Evolutionary conservation across 2,113 vertebrate genomes (phyloP), one percentile per base, ranked within the genome.

Genomic region (Beaufortia kweichowensis): DNA sequence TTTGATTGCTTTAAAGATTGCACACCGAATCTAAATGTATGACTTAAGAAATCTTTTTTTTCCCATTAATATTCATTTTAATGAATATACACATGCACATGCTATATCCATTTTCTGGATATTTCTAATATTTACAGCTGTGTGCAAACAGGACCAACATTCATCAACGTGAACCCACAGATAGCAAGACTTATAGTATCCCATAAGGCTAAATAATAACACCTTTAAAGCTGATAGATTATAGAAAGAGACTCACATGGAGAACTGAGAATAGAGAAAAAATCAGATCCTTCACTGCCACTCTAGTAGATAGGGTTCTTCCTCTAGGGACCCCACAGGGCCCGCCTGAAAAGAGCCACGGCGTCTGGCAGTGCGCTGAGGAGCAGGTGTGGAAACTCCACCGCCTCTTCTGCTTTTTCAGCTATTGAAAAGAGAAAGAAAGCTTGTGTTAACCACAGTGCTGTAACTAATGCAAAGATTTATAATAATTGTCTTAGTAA

Each of bases 361-460:
- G 60, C 75, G 83, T 87, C 82, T 87, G 86, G 83, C 80, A 41
- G 43, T 33, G 81, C 76, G 55, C 82, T 67, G 77, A 86, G 88
- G 84, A 90, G 90, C 89, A 91, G 90, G 90, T 92, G 90, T 91
- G 88, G 90, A 86, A 88, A 86, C 87, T 21, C 86, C 84, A 83
- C 59, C 23, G 67, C 63, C 87, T 88, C 87, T 85, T 84, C 84
- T 89, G 88, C 90, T 89, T 86, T 87, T 90, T 88, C 89, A 83
- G 80, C 77, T 83, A 81, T 73, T 86, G 89, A 89, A 79, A 88
- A 83, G 84, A 8, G n/a, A 83, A 66, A 79, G 81, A 75, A 75
- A 62, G 75, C 83, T 79, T 67, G 72, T 63, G 80, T 85, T 87
- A 86, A 88, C 84, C 75, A 85, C 79, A 79, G 71, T 76, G 31